Evolutionary conservation across 1,140 invertebrate species (phyloP).

Genomic region (Sarcophaga bullata): DNA sequence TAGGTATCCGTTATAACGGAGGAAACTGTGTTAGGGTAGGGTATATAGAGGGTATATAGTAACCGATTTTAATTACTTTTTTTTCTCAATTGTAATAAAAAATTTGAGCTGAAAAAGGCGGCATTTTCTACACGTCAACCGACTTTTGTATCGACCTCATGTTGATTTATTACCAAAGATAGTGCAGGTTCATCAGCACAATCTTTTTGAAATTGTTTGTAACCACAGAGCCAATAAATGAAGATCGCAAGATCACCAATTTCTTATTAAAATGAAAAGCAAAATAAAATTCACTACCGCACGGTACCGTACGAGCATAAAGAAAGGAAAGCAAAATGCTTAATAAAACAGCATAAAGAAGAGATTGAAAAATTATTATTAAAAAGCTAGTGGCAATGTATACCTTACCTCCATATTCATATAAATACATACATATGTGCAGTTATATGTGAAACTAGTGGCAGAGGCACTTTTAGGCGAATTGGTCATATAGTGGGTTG

Average conservation of each 20-base stretch:
- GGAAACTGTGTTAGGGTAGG: no score
- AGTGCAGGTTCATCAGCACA: constrained; percentile 34
- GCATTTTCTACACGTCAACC: constrained; percentile 30
- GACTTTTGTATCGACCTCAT: constrained; percentile 34
- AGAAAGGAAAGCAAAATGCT: background rate
- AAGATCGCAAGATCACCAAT: constrained; percentile 19
- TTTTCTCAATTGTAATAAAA: background rate
- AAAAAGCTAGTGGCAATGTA: constrained; percentile 29
- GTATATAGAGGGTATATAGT: background rate
- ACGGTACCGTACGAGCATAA: background rate
- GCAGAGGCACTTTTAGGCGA: background rate
- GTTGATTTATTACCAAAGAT: constrained; percentile 36
- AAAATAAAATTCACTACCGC: background rate
- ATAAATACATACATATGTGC: no score
- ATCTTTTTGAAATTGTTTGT: background rate
- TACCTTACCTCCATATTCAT: no score
- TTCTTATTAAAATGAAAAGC: constrained; percentile 23
- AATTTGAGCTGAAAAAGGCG: constrained; percentile 17
- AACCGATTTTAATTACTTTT: background rate
- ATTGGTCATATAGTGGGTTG: constrained; percentile 25
- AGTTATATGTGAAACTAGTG: background rate
- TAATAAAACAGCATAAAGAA: background rate
- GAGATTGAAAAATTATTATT: constrained; percentile 9
- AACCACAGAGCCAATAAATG: background rate
- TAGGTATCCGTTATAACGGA: no score